These are phyloP conservation scores for Rhabditophanes sp. DNA, from an alignment of 2,888 invertebrate species.

Conservation along the genomic window DNA sequence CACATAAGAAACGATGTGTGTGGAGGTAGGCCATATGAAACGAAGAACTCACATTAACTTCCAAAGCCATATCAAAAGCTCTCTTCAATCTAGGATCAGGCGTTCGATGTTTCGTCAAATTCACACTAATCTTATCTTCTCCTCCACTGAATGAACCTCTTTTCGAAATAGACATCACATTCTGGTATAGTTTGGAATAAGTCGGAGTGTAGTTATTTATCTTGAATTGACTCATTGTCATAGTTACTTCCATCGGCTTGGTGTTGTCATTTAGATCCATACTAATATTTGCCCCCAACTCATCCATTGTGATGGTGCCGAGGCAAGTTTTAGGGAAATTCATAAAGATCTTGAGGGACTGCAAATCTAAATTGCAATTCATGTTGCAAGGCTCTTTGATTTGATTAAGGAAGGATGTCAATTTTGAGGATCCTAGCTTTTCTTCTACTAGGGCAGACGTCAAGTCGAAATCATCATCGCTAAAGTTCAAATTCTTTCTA, in stretches of 20 bases:
- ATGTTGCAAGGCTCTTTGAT: slow-evolving; percentile 7
- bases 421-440: no score
- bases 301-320: slow-evolving; percentile 17
- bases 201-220: slow-evolving; percentile 26
- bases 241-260: slow-evolving; percentile 18
- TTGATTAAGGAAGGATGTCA: no score
- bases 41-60: slow-evolving; percentile 57
- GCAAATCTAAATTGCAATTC: slow-evolving; percentile 6
- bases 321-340: slow-evolving; percentile 23
- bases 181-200: slow-evolving; percentile 50
- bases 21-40: slow-evolving; percentile 54
- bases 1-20: slow-evolving; percentile 58
- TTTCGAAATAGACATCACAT: slow-evolving; percentile 4
- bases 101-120: slow-evolving; percentile 21
- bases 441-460: no score
- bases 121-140: slow-evolving; percentile 5
- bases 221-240: slow-evolving; percentile 17
- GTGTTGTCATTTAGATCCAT: slow-evolving; percentile 15
- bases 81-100: slow-evolving; percentile 49
- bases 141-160: slow-evolving; percentile 1
- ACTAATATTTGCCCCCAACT: slow-evolving; percentile 16
- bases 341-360: slow-evolving; percentile 19
- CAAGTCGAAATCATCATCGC: background rate
- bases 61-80: slow-evolving; percentile 57
- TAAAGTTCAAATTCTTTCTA: slow-evolving; percentile 1